Evolutionary conservation across 2,888 invertebrate species (phyloP).

Genomic region (Dinocampus coccinellae): DNA sequence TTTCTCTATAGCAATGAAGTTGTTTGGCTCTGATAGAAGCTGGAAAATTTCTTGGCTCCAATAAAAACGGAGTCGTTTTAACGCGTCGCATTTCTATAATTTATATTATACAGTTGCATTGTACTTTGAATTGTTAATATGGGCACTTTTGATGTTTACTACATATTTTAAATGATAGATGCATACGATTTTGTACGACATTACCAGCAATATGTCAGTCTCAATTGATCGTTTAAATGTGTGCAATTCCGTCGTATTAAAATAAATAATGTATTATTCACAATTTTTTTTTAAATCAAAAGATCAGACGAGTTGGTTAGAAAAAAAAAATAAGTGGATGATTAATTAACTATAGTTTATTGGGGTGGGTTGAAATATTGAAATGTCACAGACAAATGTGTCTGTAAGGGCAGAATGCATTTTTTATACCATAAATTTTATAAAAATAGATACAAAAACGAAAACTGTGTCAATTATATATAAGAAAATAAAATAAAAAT

Average conservation of each 20-base stretch:
- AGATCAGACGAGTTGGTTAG: neutral
- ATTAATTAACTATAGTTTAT: conserved; percentile 9
- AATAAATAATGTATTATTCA: conserved; percentile 11
- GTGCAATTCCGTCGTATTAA: neutral
- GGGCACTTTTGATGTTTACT: conserved; percentile 39
- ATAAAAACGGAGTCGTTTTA: conserved; percentile 53
- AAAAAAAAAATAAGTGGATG: neutral
- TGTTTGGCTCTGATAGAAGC: conserved; percentile 58
- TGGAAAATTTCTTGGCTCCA: conserved; percentile 56
- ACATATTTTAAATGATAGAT: conserved; percentile 4
- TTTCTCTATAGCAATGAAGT: conserved; percentile 41
- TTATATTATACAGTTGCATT: conserved; percentile 54
- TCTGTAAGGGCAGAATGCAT: neutral
- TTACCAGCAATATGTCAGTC: neutral
- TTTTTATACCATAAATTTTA: neutral
- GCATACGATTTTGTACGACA: neutral
- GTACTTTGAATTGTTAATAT: conserved; percentile 49
- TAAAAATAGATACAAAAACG: conserved; percentile 6
- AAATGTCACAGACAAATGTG: conserved; percentile 47
- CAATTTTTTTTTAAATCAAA: neutral
- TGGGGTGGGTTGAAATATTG: conserved; percentile 38
- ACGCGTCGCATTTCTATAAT: conserved; percentile 51
- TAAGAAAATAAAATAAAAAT: conserved; percentile 22
- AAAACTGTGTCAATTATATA: neutral
- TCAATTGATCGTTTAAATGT: neutral